Base-by-base conservation (phyloP, 2,113 vertebrate genomes). In the Tenrec ecaudatus region DNA sequence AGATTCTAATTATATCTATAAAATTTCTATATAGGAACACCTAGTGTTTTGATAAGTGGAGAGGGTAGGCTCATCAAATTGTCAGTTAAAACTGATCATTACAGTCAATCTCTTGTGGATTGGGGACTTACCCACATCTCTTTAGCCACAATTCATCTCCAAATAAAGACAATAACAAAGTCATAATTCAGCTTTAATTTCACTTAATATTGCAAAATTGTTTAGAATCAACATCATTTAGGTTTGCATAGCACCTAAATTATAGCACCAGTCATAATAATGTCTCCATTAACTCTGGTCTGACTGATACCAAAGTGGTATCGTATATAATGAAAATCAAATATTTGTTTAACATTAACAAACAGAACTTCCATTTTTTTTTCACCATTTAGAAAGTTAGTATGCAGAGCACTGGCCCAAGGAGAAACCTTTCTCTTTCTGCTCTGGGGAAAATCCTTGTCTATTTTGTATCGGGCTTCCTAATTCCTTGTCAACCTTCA, bases 1-100 rank as follows among this genome's bases (percentile, higher is more conserved):
- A 27, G 11, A 60, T n/a, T 95, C 90, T 62, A 53, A 40, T 77
- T 17, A n/a, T 15, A 90, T 22, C 60, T 82, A 53, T 79, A 89
- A 57, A 78, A 82, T 82, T 64, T 16, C 3, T n/a, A 84, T 38
- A 62, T 3, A 60, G 3, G 33, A 73, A 38, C 4, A 27, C 29
- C 29, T 36, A 43, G 10, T n/a, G 8, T 38, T 80, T 3, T 78
- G 53, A 29, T 76, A 76, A 76, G 12, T 57, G 38, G 36, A 27
- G 2, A 20, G 8, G 57, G 1, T 43, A 25, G 4, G n/a, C 22
- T 1, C 66, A 12, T 33, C 66, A 71, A 31, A 1, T 20, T 58
- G 75, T 71, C 12, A 64, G 0, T 38, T 47, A 14, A 82, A 69
- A 81, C 3, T 3, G 15, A 33, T 2, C 25, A 64, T 71, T 33